Conservation (phyloP, 1,140 invertebrate genomes). For the Trichogramma pretiosum region DNA sequence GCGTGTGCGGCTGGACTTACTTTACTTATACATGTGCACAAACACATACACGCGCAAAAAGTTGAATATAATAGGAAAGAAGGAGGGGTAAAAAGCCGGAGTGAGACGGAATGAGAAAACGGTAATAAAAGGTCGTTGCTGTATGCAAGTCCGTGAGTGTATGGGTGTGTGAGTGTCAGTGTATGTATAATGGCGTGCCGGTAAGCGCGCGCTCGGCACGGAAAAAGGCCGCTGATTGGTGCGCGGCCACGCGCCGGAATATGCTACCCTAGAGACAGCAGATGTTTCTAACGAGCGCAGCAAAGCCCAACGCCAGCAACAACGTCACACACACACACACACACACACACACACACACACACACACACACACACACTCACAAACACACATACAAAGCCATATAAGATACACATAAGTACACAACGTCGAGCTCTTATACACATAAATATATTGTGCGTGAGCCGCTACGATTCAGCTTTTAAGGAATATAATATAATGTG, state of each 20-base stretch:
- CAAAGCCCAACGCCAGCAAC: slow-evolving; percentile 3
- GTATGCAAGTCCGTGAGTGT: too few species aligned
- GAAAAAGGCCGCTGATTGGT: slow-evolving; percentile 30
- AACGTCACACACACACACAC: too few species aligned
- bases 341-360: too few species aligned
- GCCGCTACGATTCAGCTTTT: background rate
- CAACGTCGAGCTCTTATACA: slow-evolving; percentile 2
- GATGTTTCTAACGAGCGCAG: slow-evolving; percentile 39
- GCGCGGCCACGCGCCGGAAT: slow-evolving; percentile 34
- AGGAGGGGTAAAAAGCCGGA: background rate
- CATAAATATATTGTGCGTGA: background rate
- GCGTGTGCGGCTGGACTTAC: too few species aligned
- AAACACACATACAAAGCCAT: too few species aligned
- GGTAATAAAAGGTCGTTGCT: too few species aligned
- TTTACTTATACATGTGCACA: too few species aligned
- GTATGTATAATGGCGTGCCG: too few species aligned
- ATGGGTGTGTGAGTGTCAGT: background rate
- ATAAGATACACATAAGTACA: slow-evolving; percentile 27
- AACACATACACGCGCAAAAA: too few species aligned
- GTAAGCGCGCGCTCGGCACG: too few species aligned
- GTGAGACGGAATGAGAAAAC: background rate
- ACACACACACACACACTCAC: too few species aligned
- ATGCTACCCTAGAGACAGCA: slow-evolving; percentile 36
- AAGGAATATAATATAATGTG: background rate
- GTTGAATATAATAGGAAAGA: too few species aligned